Base-by-base conservation (phyloP, 2,888 invertebrate genomes). In the Mythimna vitellina region DNA sequence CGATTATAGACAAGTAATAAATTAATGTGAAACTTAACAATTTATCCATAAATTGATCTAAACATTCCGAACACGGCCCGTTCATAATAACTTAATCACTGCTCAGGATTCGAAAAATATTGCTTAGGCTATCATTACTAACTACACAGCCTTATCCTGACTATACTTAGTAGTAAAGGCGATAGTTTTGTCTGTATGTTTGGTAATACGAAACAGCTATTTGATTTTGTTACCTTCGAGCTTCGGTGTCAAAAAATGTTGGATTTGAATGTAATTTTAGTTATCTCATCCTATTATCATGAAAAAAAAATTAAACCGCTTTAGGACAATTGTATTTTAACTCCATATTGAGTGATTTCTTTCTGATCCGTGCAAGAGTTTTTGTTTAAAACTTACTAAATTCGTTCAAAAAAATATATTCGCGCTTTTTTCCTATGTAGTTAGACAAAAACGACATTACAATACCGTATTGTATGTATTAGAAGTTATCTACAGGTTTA, bases 1-100 rank as follows among this genome's bases (percentile, higher is more conserved):
- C 56, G 58, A 70, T 80, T 81, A 69, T 69, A 81, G 70, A 42
- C 65, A 69, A 75, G 64, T 65, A 65, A 81, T 81, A 81, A 81
- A 81, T 81, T 81, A 73, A 70, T 77, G 77, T 81, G 67, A 74
- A 81, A 81, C 81, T 14, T 62, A 73, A 71, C 74, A 73, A 83
- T 78, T 83, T 81, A 78, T 80, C 76, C 80, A 78, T 86, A 86
- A 86, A 84, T 86, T 76, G 79, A 86, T 84, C 79, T 81, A 60
- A 75, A 70, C 77, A 69, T 68, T 73, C 67, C 73, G 64, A 64
- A 80, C 82, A 70, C 68, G 75, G 64, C 54, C 20, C 61, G 67
- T 53, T 64, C n/a, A 65, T 84, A 84, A 84, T 84, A 72, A 84
- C 80, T 82, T 84, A 84, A 84, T 84, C 82, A 53, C 70, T 78